Evolutionary conservation across 2,888 invertebrate species (phyloP), one percentile per base, ranked within the genome.

Genomic region (Acrobeloides nanus): DNA sequence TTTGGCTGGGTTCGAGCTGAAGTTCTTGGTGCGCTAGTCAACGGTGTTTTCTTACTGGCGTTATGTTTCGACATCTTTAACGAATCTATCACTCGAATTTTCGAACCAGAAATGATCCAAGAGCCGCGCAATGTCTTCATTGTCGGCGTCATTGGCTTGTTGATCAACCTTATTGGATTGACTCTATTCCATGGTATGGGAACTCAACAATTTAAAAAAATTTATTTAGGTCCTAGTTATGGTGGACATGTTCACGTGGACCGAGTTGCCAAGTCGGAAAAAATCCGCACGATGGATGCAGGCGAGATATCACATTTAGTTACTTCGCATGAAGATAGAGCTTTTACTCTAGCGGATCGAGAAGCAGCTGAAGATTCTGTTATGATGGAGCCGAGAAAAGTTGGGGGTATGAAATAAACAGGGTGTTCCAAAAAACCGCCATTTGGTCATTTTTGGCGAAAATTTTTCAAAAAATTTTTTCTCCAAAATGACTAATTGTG

Each of bases 1-100:
- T 97, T 93, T 75, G 97, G 97, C 12, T 97, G 95, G 95, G 93
- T 92, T 2, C 81, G 97, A 53, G 95, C 97, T 0, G 97, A 97
- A 78, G 92, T 97, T 0, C 77, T 99, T 31, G 97, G 97, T 15
- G 95, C 97, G 15, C 79, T 95, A 51, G 89, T 95, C 18, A 97
- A 97, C 77, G 89, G 93, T 2, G 95, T 97, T 46, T 97, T 97
- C 78, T 82, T 97, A 42, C 86, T 95, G 25, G 93, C 97, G 1
- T 80, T 97, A 48, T 97, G 95, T 80, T 93, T 95, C 79, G 92
- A 90, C 63, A 95, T 97, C 72, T 84, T 92, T 6, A 87, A 97
- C 49, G 95, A 97, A 77, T 89, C 95, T 15, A 83, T 87, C 69
- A 92, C 95, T 77, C 81, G 93, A 69, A 74, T 75, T 25, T 59